Conservation (phyloP, 53 echinoderm and acorn worm species). For the Echinarachnius parma region DNA sequence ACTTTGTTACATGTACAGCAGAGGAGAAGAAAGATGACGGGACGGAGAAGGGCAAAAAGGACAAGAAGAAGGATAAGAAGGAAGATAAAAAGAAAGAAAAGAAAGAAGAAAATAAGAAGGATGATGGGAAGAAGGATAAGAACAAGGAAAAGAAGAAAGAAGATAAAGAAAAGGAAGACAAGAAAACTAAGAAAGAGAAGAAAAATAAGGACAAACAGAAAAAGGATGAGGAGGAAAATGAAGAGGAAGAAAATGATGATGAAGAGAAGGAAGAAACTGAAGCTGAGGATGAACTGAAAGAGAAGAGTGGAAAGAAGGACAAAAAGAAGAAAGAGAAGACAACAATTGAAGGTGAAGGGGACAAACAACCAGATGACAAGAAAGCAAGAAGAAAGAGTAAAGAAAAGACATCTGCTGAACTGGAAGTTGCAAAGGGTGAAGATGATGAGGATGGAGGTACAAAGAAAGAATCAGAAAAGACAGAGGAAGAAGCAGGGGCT, state of each 20-base stretch:
- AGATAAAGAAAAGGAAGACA: not conserved
- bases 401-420: not conserved
- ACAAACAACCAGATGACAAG: not conserved
- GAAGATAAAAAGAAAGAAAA: conserved; percentile 17
- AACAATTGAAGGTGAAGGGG: not conserved
- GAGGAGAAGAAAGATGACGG: conserved; percentile 34
- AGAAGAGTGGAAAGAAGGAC: not conserved
- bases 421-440: not conserved
- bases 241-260: conserved; percentile 5
- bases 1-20: conserved; percentile 14
- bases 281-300: not conserved
- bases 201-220: not conserved
- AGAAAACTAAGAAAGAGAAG: not conserved
- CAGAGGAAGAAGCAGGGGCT: not conserved
- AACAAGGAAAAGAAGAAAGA: not conserved
- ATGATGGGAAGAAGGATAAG: not conserved
- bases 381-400: conserved; percentile 7
- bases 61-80: conserved; percentile 27
- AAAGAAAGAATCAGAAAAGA: no score
- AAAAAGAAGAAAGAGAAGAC: not conserved
- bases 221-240: not conserved
- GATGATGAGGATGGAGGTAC: not conserved
- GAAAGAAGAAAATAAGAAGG: conserved; percentile 7
- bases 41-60: conserved; percentile 17
- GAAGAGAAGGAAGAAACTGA: not conserved